Base-by-base conservation (phyloP, 2,797 vertebrate species). In the Chrosomus eos region DNA sequence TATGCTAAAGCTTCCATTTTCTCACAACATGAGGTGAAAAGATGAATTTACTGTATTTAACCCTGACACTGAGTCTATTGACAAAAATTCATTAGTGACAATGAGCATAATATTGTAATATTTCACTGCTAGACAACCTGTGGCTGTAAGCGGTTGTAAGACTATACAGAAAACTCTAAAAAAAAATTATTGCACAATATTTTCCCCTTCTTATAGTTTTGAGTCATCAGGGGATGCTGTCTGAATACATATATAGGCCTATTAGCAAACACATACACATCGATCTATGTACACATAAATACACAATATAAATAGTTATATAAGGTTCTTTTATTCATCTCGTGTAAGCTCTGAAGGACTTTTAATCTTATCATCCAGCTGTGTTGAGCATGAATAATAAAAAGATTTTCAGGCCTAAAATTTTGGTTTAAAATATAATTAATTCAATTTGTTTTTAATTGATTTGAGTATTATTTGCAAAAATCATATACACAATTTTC, bases 401-500 rank as follows among this genome's bases (percentile, higher is more conserved):
- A 58, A 43, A 60, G 2, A n/a, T 36, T 60, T 43, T n/a, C 5
- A 71, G 14, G 31, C 31, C 45, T 13, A 78, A 19, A 53, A 53
- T 4, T 60, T 4, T 31, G 13, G 36, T 82, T 21, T 64, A 53
- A 82, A 82, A 66, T 6, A 26, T 43, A 28, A 51, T 48, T 45
- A n/a, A 18, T 48, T 66, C 10, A 8, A 75, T 78, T 38, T 23
- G 0, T 10, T 45, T 71, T 79, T 38, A 60, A 28, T 84, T 72
- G 8, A 48, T 60, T 48, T 21, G 7, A 79, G 23, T 23, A 62
- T 76, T 83, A 64, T 51, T 68, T 55, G 62, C n/a, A 31, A 77
- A 36, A 62, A 79, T 72, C 51, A 79, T 78, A 60, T 71, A 83
- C 81, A 74, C 7, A 19, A 45, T 68, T 43, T 48, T 48, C 26